Evolutionary conservation across 2,888 invertebrate genomes (phyloP).

Genomic region (Abrostola triplasia): DNA sequence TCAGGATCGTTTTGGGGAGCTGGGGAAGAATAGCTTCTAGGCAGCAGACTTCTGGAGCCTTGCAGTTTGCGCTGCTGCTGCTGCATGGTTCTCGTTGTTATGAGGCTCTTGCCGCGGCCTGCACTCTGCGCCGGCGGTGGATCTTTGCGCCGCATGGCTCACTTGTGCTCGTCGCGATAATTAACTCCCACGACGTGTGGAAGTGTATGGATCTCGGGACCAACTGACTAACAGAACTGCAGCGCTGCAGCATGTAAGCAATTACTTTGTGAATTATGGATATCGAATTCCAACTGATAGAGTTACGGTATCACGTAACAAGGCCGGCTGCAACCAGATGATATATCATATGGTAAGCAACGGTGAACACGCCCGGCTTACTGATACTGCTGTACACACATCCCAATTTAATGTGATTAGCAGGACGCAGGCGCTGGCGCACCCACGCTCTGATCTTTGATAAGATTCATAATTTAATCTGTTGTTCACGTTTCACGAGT

Average conservation of each 20-base stretch:
- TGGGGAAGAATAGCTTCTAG: constrained; percentile 82
- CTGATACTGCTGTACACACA: constrained; percentile 60
- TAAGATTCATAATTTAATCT: constrained; percentile 66
- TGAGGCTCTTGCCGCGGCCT: constrained; percentile 76
- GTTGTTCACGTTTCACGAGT: constrained; percentile 59
- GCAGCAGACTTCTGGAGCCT: constrained; percentile 71
- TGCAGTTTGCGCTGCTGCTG: constrained; percentile 77
- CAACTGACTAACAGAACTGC: constrained; percentile 70
- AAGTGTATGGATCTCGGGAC: constrained; percentile 64
- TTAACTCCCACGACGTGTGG: constrained; percentile 66
- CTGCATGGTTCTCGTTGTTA: constrained; percentile 78
- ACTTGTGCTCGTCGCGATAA: constrained; percentile 37
- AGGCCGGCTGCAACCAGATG: constrained; percentile 78
- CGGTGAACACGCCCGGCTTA: constrained; percentile 78
- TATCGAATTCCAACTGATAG: constrained; percentile 75
- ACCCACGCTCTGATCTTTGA: constrained; percentile 67
- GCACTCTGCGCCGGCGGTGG: constrained; percentile 62
- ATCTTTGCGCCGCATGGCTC: constrained; percentile 79
- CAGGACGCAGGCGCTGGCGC: constrained; percentile 57
- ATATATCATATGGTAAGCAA: constrained; percentile 85
- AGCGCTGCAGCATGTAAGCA: constrained; percentile 70
- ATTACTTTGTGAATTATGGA: constrained; percentile 74
- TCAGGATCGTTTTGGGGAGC: constrained; percentile 72
- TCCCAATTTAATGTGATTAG: constrained; percentile 64
- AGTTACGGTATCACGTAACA: constrained; percentile 82